A percentile compares a stretch with the other conserved stretches of the same genome.
Evolutionary conservation across 2,113 vertebrate genomes (phyloP).

Genomic region (Brachyhypopomus gauderio): DNA sequence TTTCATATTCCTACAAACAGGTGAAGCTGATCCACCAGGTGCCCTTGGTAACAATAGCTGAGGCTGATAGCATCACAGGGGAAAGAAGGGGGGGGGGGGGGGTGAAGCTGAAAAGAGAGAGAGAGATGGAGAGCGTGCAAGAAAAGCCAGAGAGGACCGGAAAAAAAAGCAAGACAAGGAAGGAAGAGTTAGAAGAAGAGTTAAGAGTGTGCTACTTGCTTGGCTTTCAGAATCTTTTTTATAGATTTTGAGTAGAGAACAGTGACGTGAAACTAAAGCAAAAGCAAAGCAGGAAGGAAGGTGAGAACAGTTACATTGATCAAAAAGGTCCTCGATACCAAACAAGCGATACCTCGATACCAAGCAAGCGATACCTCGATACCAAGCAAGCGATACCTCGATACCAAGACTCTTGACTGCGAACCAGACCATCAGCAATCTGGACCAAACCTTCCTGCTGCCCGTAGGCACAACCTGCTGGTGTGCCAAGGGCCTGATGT

Average conservation of each 20-base stretch:
- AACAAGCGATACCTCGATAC: too few relatives aligned
- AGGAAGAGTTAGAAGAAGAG: slow-evolving; percentile 22
- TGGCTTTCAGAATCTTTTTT: not conserved
- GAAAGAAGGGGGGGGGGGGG: not conserved
- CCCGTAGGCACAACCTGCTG: not conserved
- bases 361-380: too few relatives aligned
- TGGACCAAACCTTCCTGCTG: not conserved
- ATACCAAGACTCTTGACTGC: not conserved
- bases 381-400: too few relatives aligned
- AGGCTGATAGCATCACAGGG: slow-evolving; percentile 21
- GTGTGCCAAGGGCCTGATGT: not conserved
- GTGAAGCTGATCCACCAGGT: slow-evolving; percentile 56
- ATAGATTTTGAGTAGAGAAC: slow-evolving; percentile 1
- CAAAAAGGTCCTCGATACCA: not conserved
- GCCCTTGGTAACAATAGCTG: slow-evolving; percentile 66
- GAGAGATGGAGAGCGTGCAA: not conserved
- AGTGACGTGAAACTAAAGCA: not conserved
- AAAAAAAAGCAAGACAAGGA: not conserved
- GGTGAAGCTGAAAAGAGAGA: not conserved
- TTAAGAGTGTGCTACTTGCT: not conserved
- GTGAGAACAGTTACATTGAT: not conserved
- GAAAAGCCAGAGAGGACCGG: not conserved
- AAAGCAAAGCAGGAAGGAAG: slow-evolving; percentile 7
- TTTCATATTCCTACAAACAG: slow-evolving; percentile 52
- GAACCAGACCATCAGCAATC: slow-evolving; percentile 16